Percentiles rank a stretch among this genome's conserved stretches.
Evolutionary conservation across 2,797 vertebrate species (phyloP).

Genomic region (Danio aesculapii): DNA sequence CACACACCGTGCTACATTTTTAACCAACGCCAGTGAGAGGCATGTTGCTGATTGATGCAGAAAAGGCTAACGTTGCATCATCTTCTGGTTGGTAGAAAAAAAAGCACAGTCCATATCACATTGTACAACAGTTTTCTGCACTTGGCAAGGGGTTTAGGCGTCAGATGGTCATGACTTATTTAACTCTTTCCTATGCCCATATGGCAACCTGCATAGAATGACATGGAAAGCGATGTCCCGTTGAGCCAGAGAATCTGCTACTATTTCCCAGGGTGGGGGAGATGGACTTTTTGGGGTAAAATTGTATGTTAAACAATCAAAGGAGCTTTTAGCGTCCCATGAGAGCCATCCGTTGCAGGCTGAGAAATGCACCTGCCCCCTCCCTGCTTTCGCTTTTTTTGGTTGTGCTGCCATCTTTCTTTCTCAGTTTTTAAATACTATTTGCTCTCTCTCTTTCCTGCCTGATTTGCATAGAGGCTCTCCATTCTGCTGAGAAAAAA

Average conservation of each 20-base stretch:
- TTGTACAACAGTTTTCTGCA: slow-evolving; percentile 30
- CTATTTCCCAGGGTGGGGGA: slow-evolving; percentile 56
- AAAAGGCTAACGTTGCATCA: slow-evolving; percentile 52
- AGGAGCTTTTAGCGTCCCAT: slow-evolving; percentile 76
- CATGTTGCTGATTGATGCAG: slow-evolving; percentile 45
- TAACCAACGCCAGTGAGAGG: slow-evolving; percentile 16
- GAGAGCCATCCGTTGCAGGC: slow-evolving; percentile 69
- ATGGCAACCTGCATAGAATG: slow-evolving; percentile 71
- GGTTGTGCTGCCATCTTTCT: background rate
- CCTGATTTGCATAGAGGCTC: slow-evolving; percentile 9
- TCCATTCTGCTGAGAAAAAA: background rate
- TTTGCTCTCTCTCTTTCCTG: background rate
- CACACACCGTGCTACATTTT: background rate
- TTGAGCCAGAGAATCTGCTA: slow-evolving; percentile 66
- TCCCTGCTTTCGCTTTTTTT: slow-evolving; percentile 64
- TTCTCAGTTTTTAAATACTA: slow-evolving; percentile 6
- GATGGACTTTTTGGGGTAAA: slow-evolving; percentile 67
- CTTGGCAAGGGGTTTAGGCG: slow-evolving; percentile 63
- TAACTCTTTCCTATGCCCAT: slow-evolving; percentile 79
- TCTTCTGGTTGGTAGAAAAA: slow-evolving; percentile 22
- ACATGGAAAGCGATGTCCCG: slow-evolving; percentile 67
- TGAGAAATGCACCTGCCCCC: slow-evolving; percentile 73
- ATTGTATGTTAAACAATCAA: slow-evolving; percentile 84
- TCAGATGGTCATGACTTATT: slow-evolving; percentile 80
- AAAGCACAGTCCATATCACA: background rate